Evolutionary conservation across 2,888 invertebrate species (phyloP).

Genomic region (Craniophora ligustri): DNA sequence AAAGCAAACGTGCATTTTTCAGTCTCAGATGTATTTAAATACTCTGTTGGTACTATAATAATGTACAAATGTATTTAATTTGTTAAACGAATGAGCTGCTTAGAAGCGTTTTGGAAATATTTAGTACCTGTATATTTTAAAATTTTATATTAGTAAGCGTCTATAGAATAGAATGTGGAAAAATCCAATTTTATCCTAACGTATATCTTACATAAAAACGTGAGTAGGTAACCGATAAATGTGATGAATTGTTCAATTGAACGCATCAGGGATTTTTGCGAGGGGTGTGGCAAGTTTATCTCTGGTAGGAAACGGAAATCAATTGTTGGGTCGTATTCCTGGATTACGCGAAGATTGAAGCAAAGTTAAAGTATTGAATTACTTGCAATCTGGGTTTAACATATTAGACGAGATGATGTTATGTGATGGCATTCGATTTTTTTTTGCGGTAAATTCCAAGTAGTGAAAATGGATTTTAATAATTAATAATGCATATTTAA

Average conservation of each 20-base stretch:
- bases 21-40: too few species aligned
- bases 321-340: conserved; percentile 73
- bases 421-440: not conserved
- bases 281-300: conserved; percentile 80
- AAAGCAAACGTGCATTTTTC: too few species aligned
- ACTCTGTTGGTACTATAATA: too few species aligned
- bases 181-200: conserved; percentile 26
- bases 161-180: not conserved
- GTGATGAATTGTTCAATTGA: conserved; percentile 48
- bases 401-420: not conserved
- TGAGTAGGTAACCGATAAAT: conserved; percentile 35
- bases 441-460: not conserved
- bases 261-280: conserved; percentile 59
- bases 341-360: conserved; percentile 62
- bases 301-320: conserved; percentile 83
- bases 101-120: too few species aligned
- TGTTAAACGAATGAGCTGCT: too few species aligned
- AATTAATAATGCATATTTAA: too few species aligned
- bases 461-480: too few species aligned
- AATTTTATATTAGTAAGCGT: too few species aligned
- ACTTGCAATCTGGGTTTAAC: conserved; percentile 58
- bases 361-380: conserved; percentile 73
- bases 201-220: conserved; percentile 25
- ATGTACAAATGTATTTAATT: too few species aligned
- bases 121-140: too few species aligned